A percentile compares a stretch with the other conserved stretches of the same genome.
These are phyloP conservation scores for Bombus terrestris DNA, from an alignment of 1,140 invertebrate genomes.

Conservation along the genomic window DNA sequence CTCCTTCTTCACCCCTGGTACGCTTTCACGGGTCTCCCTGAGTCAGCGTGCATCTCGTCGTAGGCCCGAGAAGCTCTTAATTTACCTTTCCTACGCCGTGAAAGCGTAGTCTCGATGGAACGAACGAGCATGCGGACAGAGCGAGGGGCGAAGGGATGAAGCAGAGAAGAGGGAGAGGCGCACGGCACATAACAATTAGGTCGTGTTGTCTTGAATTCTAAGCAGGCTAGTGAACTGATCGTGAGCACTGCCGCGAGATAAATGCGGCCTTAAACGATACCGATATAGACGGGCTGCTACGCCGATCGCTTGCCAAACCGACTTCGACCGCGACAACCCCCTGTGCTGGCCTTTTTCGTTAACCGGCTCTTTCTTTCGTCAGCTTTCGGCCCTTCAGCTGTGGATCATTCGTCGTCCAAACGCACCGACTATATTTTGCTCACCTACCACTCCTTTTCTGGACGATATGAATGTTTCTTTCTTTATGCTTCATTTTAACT, in stretches of 20 bases:
- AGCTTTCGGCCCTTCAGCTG: conserved; percentile 13
- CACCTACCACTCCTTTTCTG: conserved; percentile 28
- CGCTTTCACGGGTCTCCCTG: conserved; percentile 26
- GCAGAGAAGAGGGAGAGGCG: conserved; percentile 10
- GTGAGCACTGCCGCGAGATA: conserved; percentile 74
- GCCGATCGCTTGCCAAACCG: conserved; percentile 80
- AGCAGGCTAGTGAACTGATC: conserved; percentile 82
- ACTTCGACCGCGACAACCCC: conserved; percentile 56
- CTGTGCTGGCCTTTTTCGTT: conserved; percentile 38
- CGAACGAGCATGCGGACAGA: conserved; percentile 24
- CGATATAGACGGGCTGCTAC: conserved; percentile 78
- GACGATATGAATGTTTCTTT: conserved; percentile 37
- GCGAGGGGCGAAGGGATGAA: not conserved
- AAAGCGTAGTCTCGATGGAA: conserved; percentile 65
- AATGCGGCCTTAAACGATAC: conserved; percentile 82
- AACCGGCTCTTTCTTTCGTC: conserved; percentile 43
- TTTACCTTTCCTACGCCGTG: conserved; percentile 75
- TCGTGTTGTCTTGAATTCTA: conserved; percentile 82
- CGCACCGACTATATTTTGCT: not conserved
- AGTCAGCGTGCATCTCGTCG: conserved; percentile 58
- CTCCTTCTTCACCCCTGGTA: conserved; percentile 26
- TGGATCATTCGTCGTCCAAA: too few relatives aligned
- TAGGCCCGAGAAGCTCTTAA: conserved; percentile 76
- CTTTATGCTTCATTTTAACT: not conserved
- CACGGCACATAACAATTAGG: conserved; percentile 81